Conservation (phyloP, 2,797 vertebrate genomes). For the Neosilurus mollespiculum region DNA sequence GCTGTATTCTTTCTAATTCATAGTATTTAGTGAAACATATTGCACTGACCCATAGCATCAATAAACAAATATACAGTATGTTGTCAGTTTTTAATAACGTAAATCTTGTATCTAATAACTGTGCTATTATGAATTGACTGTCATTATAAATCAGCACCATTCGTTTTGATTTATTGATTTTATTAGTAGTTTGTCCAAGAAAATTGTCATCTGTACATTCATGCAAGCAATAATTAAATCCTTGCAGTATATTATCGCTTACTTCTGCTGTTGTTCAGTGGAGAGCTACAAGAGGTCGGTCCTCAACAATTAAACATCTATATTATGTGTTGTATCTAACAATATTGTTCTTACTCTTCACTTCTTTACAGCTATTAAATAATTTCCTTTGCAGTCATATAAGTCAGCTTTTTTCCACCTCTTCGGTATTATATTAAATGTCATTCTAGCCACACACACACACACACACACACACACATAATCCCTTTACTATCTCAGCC, state of each 20-base stretch:
- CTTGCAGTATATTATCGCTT: conserved; percentile 14
- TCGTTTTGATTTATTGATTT: background rate
- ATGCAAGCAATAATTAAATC: background rate
- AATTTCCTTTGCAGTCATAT: conserved; percentile 56
- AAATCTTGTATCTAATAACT: background rate
- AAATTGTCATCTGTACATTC: conserved; percentile 8
- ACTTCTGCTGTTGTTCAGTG: conserved; percentile 12
- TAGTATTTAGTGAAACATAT: background rate
- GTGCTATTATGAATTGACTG: background rate
- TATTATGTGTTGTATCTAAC: conserved; percentile 44
- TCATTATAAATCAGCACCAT: background rate
- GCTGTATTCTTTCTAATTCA: background rate
- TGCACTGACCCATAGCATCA: background rate
- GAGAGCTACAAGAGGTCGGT: conserved; percentile 26
- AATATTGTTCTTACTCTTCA: conserved; percentile 30
- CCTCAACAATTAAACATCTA: conserved; percentile 36
- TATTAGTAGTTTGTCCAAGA: background rate
- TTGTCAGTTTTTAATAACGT: background rate
- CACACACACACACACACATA: background rate
- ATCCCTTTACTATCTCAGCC: conserved; percentile 51
- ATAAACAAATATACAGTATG: background rate
- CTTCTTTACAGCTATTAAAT: conserved; percentile 55
- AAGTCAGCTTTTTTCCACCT: conserved; percentile 44
- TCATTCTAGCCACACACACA: conserved; percentile 49
- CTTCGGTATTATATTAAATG: conserved; percentile 48